phyloP scores from a whole-genome alignment of 2,113 vertebrate genomes.

The Macrotus californicus region DNA sequence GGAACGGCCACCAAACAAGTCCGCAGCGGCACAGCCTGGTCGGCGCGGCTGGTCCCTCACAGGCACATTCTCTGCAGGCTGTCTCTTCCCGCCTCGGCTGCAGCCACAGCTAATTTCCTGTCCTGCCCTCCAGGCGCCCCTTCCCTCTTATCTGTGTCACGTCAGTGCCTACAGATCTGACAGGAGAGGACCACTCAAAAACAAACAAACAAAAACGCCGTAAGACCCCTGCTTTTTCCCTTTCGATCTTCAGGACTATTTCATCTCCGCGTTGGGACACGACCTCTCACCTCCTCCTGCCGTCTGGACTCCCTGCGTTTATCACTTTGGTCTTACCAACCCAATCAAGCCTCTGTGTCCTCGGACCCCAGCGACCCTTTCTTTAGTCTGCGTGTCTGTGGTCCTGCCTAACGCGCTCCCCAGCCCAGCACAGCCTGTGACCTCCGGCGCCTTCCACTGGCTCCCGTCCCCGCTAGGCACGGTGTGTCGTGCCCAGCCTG shows the following conservation, averaged over 20 bases:
- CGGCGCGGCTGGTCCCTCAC: background rate
- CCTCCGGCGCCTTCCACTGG: slow-evolving; percentile 55
- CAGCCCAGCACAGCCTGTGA: slow-evolving; percentile 49
- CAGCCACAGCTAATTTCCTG: background rate
- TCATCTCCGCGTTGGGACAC: slow-evolving; percentile 59
- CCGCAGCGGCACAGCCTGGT: too few species aligned
- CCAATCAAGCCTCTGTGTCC: slow-evolving; percentile 51
- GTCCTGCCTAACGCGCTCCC: slow-evolving; percentile 35
- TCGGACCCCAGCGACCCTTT: slow-evolving; percentile 50
- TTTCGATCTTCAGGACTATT: slow-evolving; percentile 57
- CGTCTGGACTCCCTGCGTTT: slow-evolving; percentile 45
- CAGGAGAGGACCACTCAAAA: background rate
- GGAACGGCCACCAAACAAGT: background rate
- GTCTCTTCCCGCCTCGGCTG: background rate
- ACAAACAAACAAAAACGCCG: background rate
- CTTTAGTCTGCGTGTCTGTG: slow-evolving; percentile 61
- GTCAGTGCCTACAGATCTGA: background rate
- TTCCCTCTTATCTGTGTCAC: background rate
- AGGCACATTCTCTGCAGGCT: background rate
- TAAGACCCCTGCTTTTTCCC: background rate
- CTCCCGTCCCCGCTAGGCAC: slow-evolving; percentile 62
- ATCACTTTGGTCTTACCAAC: slow-evolving; percentile 53
- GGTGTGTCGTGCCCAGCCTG: slow-evolving; percentile 29
- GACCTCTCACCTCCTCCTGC: slow-evolving; percentile 60
- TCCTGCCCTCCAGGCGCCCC: background rate